Percentiles rank a stretch among this genome's conserved stretches.
Evolutionary conservation across 2,113 vertebrate genomes (phyloP).

Genomic region (Cygnus atratus): DNA sequence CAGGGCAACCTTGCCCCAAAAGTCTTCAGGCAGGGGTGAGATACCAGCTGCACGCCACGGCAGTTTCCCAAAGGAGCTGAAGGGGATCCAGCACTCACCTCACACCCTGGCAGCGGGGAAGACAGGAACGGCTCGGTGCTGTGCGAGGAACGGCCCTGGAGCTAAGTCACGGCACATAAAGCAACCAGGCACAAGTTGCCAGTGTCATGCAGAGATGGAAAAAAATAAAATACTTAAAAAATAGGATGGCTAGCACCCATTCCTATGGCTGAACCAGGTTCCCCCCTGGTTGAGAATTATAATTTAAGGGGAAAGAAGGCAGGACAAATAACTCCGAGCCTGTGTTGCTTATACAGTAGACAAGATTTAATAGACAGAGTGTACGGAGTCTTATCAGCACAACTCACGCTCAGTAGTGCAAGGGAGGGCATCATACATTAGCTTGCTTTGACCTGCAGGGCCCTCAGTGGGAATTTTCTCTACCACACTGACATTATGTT

Average conservation of each 20-base stretch:
- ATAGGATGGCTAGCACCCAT: not conserved
- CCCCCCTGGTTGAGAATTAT: not conserved
- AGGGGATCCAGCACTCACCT: not conserved
- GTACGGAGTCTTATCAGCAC: slow-evolving; percentile 13
- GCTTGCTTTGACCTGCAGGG: slow-evolving; percentile 39
- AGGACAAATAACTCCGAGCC: not conserved
- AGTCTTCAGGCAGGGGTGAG: fast-evolving
- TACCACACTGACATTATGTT: slow-evolving; percentile 31
- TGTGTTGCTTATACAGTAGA: not conserved
- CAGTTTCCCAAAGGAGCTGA: not conserved
- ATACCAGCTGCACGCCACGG: not conserved
- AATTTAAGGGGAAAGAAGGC: not conserved
- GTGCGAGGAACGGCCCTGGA: not conserved
- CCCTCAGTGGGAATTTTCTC: slow-evolving; percentile 55
- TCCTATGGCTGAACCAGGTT: not conserved
- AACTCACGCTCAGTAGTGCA: not conserved
- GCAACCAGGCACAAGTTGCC: not conserved
- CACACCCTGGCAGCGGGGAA: not conserved
- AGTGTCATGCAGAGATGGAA: not conserved
- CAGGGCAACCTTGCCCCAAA: not conserved
- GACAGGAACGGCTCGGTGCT: fast-evolving
- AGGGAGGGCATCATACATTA: slow-evolving; percentile 48
- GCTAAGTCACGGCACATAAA: not conserved
- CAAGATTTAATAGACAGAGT: slow-evolving; percentile 60
- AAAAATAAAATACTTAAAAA: not conserved